phyloP scores from a whole-genome alignment of 2,113 vertebrate species.

The Cololabis saira region DNA sequence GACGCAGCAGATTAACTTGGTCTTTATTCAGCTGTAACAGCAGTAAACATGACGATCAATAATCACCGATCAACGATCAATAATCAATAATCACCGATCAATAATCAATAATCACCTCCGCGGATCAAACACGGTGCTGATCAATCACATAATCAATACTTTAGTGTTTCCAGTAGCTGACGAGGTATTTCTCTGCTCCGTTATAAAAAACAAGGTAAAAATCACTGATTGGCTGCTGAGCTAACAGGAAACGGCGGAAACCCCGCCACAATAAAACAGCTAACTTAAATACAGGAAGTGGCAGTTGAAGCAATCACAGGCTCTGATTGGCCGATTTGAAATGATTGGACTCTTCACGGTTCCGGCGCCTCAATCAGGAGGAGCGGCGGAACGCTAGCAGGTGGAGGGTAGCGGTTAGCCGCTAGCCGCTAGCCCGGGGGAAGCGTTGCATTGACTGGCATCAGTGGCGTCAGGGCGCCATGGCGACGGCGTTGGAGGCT shows the following conservation, averaged over 20 bases:
- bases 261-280: constrained; percentile 24
- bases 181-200: constrained; percentile 71
- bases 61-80: constrained; percentile 91
- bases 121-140: constrained; percentile 79
- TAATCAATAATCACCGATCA: constrained; percentile 89
- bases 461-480: constrained; percentile 69
- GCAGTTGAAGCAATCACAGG: constrained; percentile 66
- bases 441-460: constrained; percentile 96
- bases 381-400: constrained; percentile 54
- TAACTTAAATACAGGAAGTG: constrained; percentile 71
- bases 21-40: constrained; percentile 79
- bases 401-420: too few species aligned
- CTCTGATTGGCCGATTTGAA: constrained; percentile 61
- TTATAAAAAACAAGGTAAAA: constrained; percentile 60
- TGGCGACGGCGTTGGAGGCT: too few species aligned
- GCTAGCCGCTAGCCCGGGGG: constrained; percentile 69
- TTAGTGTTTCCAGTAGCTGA: constrained; percentile 43
- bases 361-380: constrained; percentile 32
- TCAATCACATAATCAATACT: constrained; percentile 34
- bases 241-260: constrained; percentile 35
- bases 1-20: constrained; percentile 40
- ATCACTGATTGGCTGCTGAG: constrained; percentile 66
- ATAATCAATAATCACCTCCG: constrained; percentile 88
- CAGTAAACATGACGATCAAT: constrained; percentile 63
- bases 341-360: constrained; percentile 76